Percentiles rank a stretch among this genome's conserved stretches.
Evolutionary conservation across 2,888 invertebrate species (phyloP).

Genomic region (Diarsia brunnea): DNA sequence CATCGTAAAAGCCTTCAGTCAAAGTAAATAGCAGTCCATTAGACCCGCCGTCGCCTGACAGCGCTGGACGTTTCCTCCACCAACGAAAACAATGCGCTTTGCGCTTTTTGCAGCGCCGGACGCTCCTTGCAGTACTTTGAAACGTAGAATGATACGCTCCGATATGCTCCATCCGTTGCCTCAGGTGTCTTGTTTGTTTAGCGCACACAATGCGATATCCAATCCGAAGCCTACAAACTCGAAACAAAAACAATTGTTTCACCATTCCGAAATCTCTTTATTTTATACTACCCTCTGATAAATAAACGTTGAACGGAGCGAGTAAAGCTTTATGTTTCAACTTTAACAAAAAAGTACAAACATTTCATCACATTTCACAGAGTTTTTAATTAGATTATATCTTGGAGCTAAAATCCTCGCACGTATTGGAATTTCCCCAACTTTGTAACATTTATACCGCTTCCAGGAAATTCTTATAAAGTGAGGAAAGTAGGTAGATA

Average conservation of each 20-base stretch:
- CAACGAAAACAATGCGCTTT: constrained; percentile 85
- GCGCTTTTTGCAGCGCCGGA: constrained; percentile 84
- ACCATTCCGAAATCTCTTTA: constrained; percentile 46
- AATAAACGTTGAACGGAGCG: constrained; percentile 49
- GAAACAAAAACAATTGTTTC: constrained; percentile 65
- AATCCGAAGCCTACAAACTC: constrained; percentile 63
- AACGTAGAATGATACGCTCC: constrained; percentile 80
- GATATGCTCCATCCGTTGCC: constrained; percentile 77
- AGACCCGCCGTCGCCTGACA: constrained; percentile 80
- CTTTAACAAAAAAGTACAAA: constrained; percentile 59
- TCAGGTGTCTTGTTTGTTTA: constrained; percentile 74
- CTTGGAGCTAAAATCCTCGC: constrained; percentile 70
- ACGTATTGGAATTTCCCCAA: constrained; percentile 71
- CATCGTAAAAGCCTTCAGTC: constrained; percentile 76
- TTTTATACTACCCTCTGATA: constrained; percentile 41
- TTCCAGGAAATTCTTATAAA: constrained; percentile 55
- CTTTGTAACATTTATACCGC: constrained; percentile 68
- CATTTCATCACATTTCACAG: constrained; percentile 70
- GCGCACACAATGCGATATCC: constrained; percentile 73
- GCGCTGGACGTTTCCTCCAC: constrained; percentile 80
- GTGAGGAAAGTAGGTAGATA: constrained; percentile 22
- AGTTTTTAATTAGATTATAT: constrained; percentile 77
- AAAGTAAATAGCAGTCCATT: constrained; percentile 85
- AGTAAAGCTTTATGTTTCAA: constrained; percentile 49
- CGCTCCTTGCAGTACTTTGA: constrained; percentile 81